Base-by-base conservation (phyloP, 1,140 invertebrate species). In the Eurosta solidaginis region DNA sequence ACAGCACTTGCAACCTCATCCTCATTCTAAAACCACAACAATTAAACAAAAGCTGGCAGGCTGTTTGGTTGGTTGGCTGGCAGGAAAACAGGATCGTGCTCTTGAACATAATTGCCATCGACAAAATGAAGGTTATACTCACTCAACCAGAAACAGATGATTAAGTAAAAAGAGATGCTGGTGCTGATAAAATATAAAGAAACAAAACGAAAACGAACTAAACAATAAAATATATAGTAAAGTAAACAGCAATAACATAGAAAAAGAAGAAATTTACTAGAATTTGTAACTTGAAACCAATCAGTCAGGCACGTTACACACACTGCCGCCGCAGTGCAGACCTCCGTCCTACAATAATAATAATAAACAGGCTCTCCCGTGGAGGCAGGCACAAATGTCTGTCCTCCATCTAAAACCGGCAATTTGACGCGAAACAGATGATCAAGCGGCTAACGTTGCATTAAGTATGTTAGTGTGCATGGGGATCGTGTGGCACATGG, bases 201-300 rank as follows among this genome's bases (percentile, higher is more conserved):
- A 68, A 68, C 22, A 22, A 68, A 68, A 68, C 7, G 10, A 54
- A 25, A 20, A 10, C 2, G 27, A 10, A 27, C 22, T 12, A 7
- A 20, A 54, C 50, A 54, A 54, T 54, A 54, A 54, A 54, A 54
- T n/a, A n/a, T n/a, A n/a, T 54, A 54, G 50, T 25, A 25, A 1
- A 54, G 25, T 10, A 54, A 54, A 68, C 9, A 68, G 27, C 12
- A 68, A 59, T 59, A 59, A 59, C 1, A 27, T 10, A 63, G 9
- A 68, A 22, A 68, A 36, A 68, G 40, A 40, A 68, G 40, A 9
- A 68, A 68, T 68, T 68, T 68, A 68, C 59, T 68, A 40, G 59
- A 68, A 68, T 40, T n/a, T 68, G 59, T 68, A 68, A 68, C 59
- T 40, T 68, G 59, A 68, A 68, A 68, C 59, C 59, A 68, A 68